Conservation (phyloP, 2,113 vertebrate species). For the Furnarius figulus region DNA sequence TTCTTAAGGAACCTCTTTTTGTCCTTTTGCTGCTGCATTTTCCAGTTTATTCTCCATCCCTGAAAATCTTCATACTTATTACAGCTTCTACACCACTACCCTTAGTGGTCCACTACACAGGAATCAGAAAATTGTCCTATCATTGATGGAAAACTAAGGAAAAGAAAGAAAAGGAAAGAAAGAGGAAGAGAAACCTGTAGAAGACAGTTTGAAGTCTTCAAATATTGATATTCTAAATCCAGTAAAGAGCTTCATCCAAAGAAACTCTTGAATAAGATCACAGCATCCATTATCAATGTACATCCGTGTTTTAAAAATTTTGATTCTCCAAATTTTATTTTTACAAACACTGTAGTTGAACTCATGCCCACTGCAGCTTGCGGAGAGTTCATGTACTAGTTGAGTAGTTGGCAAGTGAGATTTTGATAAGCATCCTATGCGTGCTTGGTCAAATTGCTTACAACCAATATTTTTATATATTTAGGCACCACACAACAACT, state of each 20-base stretch:
- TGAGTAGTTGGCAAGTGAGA: not conserved
- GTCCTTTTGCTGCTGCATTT: not conserved
- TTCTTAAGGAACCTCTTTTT: not conserved
- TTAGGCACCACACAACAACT: not conserved
- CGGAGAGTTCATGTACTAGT: not conserved
- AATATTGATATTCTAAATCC: not conserved
- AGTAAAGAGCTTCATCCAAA: not conserved
- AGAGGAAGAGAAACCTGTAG: too few species aligned
- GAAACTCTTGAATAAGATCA: not conserved
- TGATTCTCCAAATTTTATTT: not conserved
- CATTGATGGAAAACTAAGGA: not conserved
- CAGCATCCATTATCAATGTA: not conserved
- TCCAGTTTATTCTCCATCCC: not conserved
- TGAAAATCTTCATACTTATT: not conserved
- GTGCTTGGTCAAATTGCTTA: not conserved
- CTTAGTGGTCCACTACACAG: not conserved
- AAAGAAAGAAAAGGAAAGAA: not conserved
- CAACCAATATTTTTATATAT: not conserved
- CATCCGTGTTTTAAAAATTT: not conserved
- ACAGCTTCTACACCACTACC: not conserved
- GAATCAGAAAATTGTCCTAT: not conserved
- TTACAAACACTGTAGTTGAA: not conserved
- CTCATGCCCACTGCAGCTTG: not conserved
- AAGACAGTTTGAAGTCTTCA: not conserved
- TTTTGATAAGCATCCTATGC: not conserved